Conservation (phyloP, 2,113 vertebrate species). For the Hystrix brachyura region DNA sequence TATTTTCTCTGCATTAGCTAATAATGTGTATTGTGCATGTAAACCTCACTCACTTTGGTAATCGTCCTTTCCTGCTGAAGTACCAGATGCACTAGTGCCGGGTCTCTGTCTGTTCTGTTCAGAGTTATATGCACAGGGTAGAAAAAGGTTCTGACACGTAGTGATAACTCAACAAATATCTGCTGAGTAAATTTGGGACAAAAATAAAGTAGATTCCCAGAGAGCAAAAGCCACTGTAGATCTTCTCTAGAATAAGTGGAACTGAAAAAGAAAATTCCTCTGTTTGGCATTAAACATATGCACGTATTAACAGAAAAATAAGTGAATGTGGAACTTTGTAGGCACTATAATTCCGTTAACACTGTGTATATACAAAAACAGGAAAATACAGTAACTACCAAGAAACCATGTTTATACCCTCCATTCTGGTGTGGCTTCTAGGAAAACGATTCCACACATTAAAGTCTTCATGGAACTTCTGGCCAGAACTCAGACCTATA, state of each 20-base stretch:
- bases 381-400: background rate
- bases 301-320: background rate
- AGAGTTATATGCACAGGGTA: background rate
- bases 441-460: background rate
- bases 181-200: background rate
- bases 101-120: background rate
- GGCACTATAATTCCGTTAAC: background rate
- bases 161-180: background rate
- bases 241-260: background rate
- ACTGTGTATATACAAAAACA: background rate
- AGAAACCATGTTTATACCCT: background rate
- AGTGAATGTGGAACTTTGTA: background rate
- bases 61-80: background rate
- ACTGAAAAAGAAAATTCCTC: background rate
- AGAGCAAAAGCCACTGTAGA: background rate
- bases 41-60: background rate
- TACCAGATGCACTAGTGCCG: background rate
- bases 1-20: background rate
- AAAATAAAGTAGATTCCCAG: background rate
- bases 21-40: background rate
- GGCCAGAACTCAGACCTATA: conserved; percentile 7
- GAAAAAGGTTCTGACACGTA: background rate
- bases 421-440: background rate
- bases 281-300: background rate
- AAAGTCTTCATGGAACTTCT: background rate